Evolutionary conservation across 2,888 invertebrate genomes (phyloP), one percentile per base, ranked within the genome.

Genomic region (Rhorus exstirpatorius): DNA sequence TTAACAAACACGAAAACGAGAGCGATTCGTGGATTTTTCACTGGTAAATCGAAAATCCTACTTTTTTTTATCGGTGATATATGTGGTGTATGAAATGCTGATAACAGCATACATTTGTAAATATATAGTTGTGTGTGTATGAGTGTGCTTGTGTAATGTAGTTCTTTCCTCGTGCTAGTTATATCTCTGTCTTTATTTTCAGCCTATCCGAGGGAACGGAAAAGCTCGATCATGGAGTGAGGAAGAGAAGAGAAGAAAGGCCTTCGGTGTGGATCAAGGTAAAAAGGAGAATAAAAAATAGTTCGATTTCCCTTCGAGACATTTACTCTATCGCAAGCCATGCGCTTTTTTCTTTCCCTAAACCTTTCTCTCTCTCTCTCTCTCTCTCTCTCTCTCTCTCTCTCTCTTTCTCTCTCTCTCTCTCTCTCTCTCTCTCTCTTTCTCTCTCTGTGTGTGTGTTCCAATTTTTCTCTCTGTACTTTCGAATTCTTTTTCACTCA

Each of bases 261-360:
- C 46, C 61, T 55, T 26, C 63, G 19, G 31, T 55, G 75, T 55
- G 53, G 70, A 49, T 76, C 70, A 55, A 63, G 75, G 65, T 71
- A 76, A 74, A 71, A 70, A 63, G 58, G 12, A 38, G 49, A 67
- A 55, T 70, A 78, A 74, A 81, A 81, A 81, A 77, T 61, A 49
- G 60, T 74, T 78, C 81, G 72, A 78, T 78, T 81, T 77, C 72
- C 72, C 72, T 68, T 72, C 61, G 68, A 51, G 71, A 67, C 55
- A 63, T 61, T 78, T 72, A 26, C 67, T 77, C 60, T 67, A 58
- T 67, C 44, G 53, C 60, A 61, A 72, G 78, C 31, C 53, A 67
- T 14, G 46, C 60, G 31, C 53, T 49, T 55, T 53, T 51, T 49
- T 46, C 17, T 17, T 61, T n/a, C 14, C 35, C 35, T 19, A 19